Evolutionary conservation across 1,140 invertebrate species (phyloP).

Genomic region (Acromyrmex echinatior): DNA sequence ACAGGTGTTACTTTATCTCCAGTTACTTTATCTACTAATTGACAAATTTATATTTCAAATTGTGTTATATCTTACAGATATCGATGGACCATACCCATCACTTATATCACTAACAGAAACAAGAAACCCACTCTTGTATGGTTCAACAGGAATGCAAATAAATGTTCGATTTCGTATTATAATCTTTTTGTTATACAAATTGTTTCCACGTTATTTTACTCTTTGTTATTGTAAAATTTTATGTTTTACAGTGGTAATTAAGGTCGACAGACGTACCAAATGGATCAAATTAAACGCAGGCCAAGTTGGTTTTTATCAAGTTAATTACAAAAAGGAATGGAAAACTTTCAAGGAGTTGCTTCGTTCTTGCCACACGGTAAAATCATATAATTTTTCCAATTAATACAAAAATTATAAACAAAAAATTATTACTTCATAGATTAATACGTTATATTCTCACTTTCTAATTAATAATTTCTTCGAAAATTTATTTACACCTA

Average conservation of each 20-base stretch:
- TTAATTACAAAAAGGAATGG: conserved; percentile 94
- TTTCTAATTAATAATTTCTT: no score
- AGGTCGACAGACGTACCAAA: conserved; percentile 83
- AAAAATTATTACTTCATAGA: background rate
- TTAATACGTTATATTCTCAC: background rate
- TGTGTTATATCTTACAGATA: conserved; percentile 87
- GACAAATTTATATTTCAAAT: background rate
- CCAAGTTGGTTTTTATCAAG: conserved; percentile 95
- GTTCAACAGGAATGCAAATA: conserved; percentile 88
- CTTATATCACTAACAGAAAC: conserved; percentile 90
- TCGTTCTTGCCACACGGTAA: conserved; percentile 86
- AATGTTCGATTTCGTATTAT: conserved; percentile 83
- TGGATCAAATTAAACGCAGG: conserved; percentile 96
- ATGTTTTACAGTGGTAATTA: conserved; percentile 85
- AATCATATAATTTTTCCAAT: background rate
- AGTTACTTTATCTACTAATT: background rate
- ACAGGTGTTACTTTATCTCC: conserved; percentile 84
- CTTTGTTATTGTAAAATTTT: background rate
- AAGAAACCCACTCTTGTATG: conserved; percentile 86
- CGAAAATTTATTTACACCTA: background rate
- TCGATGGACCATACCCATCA: conserved; percentile 94
- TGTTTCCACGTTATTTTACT: background rate
- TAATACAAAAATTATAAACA: background rate
- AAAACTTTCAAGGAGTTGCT: conserved; percentile 88
- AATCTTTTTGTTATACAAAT: background rate